Evolutionary conservation across 2,113 vertebrate genomes (phyloP).

Genomic region (Eolophus roseicapilla): DNA sequence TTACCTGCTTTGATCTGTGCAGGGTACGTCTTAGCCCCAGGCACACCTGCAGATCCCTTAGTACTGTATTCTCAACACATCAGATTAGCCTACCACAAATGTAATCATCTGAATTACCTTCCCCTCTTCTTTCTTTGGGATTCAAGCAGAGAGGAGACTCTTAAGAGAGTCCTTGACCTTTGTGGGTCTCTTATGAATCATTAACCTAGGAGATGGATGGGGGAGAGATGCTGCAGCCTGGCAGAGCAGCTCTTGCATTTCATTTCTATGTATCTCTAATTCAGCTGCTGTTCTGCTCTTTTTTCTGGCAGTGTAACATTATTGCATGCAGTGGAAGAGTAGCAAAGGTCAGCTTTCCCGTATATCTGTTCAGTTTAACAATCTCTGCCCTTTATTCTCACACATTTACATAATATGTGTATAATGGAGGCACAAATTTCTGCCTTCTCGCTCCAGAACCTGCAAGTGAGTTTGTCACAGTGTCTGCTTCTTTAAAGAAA

Average conservation of each 20-base stretch:
- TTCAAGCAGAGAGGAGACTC: neutral
- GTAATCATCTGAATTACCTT: neutral
- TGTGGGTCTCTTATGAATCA: neutral
- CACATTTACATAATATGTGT: neutral
- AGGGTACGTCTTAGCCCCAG: rapidly evolving
- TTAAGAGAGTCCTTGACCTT: slow-evolving; percentile 23
- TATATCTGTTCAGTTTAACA: neutral
- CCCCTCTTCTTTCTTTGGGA: neutral
- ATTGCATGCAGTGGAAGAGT: rapidly evolving
- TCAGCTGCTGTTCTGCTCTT: neutral
- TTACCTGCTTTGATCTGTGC: neutral
- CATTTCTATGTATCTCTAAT: neutral
- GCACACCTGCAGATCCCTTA: neutral
- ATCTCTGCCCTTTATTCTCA: neutral
- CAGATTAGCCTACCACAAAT: neutral
- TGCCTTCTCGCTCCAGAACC: neutral
- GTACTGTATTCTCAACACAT: neutral
- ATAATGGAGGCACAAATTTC: neutral
- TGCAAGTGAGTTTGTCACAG: neutral
- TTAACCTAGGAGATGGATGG: neutral
- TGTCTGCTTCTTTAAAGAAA: neutral
- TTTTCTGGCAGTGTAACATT: neutral
- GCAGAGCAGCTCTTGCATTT: neutral
- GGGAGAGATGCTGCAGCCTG: neutral
- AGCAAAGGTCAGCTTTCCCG: neutral